Evolutionary conservation across 2,113 vertebrate species (phyloP), one percentile per base, ranked within the genome.

Genomic region (Nothoprocta pentlandii): DNA sequence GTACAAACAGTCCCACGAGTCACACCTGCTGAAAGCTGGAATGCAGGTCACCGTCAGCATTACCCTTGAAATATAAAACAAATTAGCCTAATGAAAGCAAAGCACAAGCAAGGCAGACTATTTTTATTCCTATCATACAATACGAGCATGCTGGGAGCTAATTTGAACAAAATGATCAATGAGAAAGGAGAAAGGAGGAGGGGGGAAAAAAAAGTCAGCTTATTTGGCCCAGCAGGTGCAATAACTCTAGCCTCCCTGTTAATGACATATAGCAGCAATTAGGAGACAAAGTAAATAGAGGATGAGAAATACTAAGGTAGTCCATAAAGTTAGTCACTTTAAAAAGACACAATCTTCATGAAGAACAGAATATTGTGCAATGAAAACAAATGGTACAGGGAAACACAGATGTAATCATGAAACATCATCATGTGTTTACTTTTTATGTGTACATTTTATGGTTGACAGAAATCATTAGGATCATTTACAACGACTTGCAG

Each of bases 401-500:
- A 87, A 80, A 59, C 14, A 62, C 34, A 46, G 34, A 16, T 54
- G 15, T 81, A 84, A 46, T 62, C 7, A 81, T 28, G 61, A 78
- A 94, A 83, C 22, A 61, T 2, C 46, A 49, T 19, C 46, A 54
- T 30, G 10, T 6, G 13, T 75, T 95, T 64, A 47, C 23, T 82
- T 92, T 92, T 92, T 53, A 59, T 56, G 34, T 21, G 25, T 83
- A 77, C 22, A 21, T 85, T 88, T 91, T 81, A 93, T 28, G 32
- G 42, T 47, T 74, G 62, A 41, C 34, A 64, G 16, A 20, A 7
- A 77, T 70, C 46, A 56, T 87, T 59, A 89, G 26, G 23, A 59
- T 67, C 36, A 42, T 16, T 54, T 85, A 34, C 5, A 77, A 8
- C 26, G 13, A 46, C n/a, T 92, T 94, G 56, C 28, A 69, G 44